Base-by-base conservation (phyloP, 2,888 invertebrate species). In the Smittia aterrima region DNA sequence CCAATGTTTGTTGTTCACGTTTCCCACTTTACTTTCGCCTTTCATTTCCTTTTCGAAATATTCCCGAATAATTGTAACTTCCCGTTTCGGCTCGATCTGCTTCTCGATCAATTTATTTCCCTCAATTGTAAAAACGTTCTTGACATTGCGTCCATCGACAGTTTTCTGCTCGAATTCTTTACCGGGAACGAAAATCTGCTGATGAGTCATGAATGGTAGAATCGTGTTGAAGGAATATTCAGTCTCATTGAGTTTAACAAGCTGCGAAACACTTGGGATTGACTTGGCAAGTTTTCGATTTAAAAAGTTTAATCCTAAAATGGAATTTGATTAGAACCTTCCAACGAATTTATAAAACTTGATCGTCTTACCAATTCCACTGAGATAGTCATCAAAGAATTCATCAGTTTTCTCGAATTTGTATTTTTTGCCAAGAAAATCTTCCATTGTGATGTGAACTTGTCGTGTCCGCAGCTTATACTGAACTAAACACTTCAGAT, bases 11-110 rank as follows among this genome's bases (percentile, higher is more conserved):
- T 16, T 64, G n/a, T 24, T 27, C 2, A 64, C 27, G n/a, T 64
- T 27, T 6, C 27, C 64, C 2, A 64, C 64, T 11, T 13, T n/a
- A 13, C 6, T n/a, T 16, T 6, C 25, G 18, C 24, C 68, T 6
- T 6, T 7, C 25, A 70, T 53, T 82, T 91, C 89, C 74, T 89
- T 88, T 13, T 87, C 86, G 58, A 86, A 84, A 82, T 90, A 92
- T 77, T 89, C 90, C 79, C 92, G 85, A 78, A 87, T 82, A 81
- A 88, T 64, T 38, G 20, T 41, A 3, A 74, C 62, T 67, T 64
- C 24, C n/a, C 62, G 25, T 11, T 47, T 53, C 9, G 76, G 75
- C 70, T 83, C 82, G 0, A 75, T 78, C 71, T 84, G 84, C 53
- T 75, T 78, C 76, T 85, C 84, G 24, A 77, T 81, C 80, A 85